Evolutionary conservation across 37 sponge, comb jelly and placozoan species (phyloP).

Genomic region (Halichondria panicea): DNA sequence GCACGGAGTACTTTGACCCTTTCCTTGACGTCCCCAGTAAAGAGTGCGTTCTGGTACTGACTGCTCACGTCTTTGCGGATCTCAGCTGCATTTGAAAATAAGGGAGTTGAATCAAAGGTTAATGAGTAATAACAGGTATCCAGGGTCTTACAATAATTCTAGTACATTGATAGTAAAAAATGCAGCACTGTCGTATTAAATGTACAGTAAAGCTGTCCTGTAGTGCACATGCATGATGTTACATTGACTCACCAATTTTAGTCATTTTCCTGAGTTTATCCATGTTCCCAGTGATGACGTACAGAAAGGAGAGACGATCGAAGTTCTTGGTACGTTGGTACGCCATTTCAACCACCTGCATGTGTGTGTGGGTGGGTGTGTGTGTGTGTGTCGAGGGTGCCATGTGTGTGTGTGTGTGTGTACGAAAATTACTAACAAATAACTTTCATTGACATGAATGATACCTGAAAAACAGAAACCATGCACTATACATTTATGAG

Average conservation of each 20-base stretch:
- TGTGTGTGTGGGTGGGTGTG: background rate
- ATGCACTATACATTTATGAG: no score
- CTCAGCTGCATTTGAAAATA: constrained; percentile 63
- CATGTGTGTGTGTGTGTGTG: background rate
- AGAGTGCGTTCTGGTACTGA: constrained; percentile 93
- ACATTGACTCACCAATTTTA: constrained; percentile 79
- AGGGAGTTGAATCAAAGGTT: background rate
- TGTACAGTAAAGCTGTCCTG: no score
- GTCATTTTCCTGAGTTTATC: constrained; percentile 96
- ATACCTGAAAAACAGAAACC: no score
- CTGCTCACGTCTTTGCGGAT: constrained; percentile 90
- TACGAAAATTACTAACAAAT: no score
- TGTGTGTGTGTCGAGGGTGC: background rate
- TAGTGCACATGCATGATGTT: no score
- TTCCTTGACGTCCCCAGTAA: constrained; percentile 86
- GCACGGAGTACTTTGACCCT: constrained; percentile 78
- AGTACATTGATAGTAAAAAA: no score
- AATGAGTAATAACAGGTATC: background rate
- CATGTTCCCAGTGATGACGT: constrained; percentile 95
- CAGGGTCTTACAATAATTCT: no score
- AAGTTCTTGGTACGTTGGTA: constrained; percentile 99
- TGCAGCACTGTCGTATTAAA: no score
- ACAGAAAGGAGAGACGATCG: constrained; percentile 93
- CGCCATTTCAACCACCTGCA: constrained; percentile 96
- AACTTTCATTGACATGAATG: no score